A percentile compares a stretch with the other conserved stretches of the same genome.
These are phyloP conservation scores for Edolisoma coerulescens DNA, from an alignment of 2,113 vertebrate species.

Conservation along the genomic window DNA sequence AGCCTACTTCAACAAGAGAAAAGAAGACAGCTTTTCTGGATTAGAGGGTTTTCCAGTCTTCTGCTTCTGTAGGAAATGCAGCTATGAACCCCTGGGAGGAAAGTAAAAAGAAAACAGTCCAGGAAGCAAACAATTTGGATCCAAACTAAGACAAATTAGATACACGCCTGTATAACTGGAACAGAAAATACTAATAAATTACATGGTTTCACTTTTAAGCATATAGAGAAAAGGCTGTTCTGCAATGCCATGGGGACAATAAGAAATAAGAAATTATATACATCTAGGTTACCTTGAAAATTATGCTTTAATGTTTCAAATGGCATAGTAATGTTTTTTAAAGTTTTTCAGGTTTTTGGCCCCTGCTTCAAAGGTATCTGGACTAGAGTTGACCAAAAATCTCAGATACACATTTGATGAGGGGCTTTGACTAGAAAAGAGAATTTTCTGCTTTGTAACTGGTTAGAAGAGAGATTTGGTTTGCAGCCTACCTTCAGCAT, in stretches of 20 bases:
- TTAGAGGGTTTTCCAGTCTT: slow-evolving; percentile 15
- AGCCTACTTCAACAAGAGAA: not conserved
- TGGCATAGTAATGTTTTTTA: too few species aligned
- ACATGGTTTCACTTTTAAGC: not conserved
- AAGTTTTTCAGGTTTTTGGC: not conserved
- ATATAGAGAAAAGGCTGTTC: not conserved
- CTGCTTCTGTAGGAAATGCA: not conserved
- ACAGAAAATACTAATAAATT: not conserved
- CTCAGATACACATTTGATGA: not conserved
- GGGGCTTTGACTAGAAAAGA: not conserved
- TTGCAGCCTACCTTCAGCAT: not conserved
- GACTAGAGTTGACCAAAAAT: not conserved
- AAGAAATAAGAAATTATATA: not conserved
- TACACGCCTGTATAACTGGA: not conserved
- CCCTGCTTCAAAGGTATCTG: not conserved
- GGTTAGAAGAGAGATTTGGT: not conserved
- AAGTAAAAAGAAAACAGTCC: not conserved
- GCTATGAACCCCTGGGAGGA: not conserved
- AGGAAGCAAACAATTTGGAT: not conserved
- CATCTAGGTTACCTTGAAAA: not conserved
- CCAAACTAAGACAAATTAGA: not conserved
- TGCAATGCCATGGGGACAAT: not conserved
- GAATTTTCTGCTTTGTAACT: not conserved
- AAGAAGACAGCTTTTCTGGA: slow-evolving; percentile 30
- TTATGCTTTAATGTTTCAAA: not conserved